Evolutionary conservation across 2,888 invertebrate species (phyloP).

Genomic region (Orchesellides sinensis): DNA sequence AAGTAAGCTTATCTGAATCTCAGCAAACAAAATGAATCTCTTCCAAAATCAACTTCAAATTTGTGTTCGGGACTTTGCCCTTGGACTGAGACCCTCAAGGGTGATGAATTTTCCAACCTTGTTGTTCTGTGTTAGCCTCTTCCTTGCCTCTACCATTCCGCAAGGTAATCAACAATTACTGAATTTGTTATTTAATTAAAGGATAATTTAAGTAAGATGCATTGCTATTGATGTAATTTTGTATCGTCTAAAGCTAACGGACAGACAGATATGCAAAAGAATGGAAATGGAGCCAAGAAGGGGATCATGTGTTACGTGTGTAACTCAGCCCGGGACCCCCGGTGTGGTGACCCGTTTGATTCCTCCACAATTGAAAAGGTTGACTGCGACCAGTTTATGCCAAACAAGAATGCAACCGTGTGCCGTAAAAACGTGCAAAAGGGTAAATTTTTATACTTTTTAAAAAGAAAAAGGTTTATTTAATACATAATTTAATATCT

Average conservation of each 20-base stretch:
- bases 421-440: slow-evolving; percentile 79
- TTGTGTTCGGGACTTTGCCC: slow-evolving; percentile 52
- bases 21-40: slow-evolving; percentile 42
- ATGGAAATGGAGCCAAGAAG: slow-evolving; percentile 56
- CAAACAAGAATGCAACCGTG: slow-evolving; percentile 75
- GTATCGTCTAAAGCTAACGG: slow-evolving; percentile 54
- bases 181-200: not conserved
- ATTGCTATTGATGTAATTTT: not conserved
- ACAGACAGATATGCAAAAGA: slow-evolving; percentile 8
- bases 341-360: slow-evolving; percentile 78
- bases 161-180: slow-evolving; percentile 32
- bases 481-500: slow-evolving; percentile 1
- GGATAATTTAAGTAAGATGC: too few species aligned
- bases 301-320: slow-evolving; percentile 77
- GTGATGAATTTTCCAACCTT: slow-evolving; percentile 42
- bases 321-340: slow-evolving; percentile 78
- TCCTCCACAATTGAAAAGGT: slow-evolving; percentile 77
- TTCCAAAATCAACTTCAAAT: slow-evolving; percentile 37
- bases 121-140: slow-evolving; percentile 37
- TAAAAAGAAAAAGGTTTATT: not conserved
- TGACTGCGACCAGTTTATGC: slow-evolving; percentile 76
- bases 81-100: slow-evolving; percentile 6
- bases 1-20: too few species aligned
- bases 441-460: slow-evolving; percentile 75
- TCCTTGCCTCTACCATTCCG: slow-evolving; percentile 21